These are phyloP conservation scores for Poeciliopsis occidentalis DNA, from an alignment of 2,113 vertebrate species.

Conservation along the genomic window DNA sequence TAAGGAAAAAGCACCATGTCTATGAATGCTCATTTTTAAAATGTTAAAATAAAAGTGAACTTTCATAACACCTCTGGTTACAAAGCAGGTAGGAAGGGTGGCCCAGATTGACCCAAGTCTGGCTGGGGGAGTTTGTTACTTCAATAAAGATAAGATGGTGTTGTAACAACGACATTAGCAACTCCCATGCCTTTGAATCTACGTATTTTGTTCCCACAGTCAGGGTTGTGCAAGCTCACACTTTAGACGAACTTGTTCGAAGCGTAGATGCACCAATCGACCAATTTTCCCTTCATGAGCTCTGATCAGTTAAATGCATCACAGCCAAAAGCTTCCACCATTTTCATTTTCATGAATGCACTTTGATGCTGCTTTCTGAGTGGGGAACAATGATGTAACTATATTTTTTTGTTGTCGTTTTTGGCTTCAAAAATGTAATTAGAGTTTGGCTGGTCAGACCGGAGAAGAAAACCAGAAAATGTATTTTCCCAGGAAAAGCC, in stretches of 20 bases:
- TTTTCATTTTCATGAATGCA: too few relatives aligned
- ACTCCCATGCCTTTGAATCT: not conserved
- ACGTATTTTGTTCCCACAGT: not conserved
- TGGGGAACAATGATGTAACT: too few relatives aligned
- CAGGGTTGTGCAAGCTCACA: not conserved
- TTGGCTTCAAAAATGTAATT: too few relatives aligned
- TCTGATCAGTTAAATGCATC: not conserved
- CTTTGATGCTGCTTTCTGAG: too few relatives aligned
- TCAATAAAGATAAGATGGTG: not conserved
- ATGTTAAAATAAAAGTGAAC: not conserved
- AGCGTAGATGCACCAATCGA: not conserved
- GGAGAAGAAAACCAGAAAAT: too few relatives aligned
- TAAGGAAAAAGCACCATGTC: not conserved
- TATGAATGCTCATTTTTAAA: not conserved
- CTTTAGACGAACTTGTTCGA: not conserved
- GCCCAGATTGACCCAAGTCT: not conserved
- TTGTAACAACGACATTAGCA: not conserved
- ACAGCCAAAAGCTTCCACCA: too few relatives aligned
- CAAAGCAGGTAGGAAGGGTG: not conserved
- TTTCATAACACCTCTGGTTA: constrained; percentile 39
- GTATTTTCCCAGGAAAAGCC: too few relatives aligned
- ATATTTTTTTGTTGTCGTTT: too few relatives aligned
- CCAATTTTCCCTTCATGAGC: not conserved
- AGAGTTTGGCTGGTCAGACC: too few relatives aligned
- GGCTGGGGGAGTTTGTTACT: constrained; percentile 10